Evolutionary conservation across 2,888 invertebrate genomes (phyloP), one percentile per base, ranked within the genome.

Genomic region (Toxonevra muliebris): DNA sequence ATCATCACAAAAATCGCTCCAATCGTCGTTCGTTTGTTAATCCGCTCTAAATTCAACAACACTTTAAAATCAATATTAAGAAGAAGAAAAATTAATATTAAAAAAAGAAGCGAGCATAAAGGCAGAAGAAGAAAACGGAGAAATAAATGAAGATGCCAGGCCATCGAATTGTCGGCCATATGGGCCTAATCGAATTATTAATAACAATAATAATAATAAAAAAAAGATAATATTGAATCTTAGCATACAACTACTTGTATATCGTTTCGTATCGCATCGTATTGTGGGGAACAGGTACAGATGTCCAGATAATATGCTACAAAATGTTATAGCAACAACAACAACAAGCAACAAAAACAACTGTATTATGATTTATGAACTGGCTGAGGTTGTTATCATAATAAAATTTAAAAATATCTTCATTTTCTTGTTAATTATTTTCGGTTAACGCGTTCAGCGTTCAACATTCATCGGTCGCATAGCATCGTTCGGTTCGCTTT

Each of bases 391-490:
- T 72, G 69, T 72, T 72, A 72, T 70, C 70, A 68, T 64, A 70
- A 72, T 72, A 72, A 72, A 72, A 70, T 70, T 72, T 66, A 62
- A 69, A 72, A 72, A 69, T 72, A 70, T 72, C 72, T 72, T 70
- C 69, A 72, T 70, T 70, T 68, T 74, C 74, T 72, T 69, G 70
- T 74, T 75, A 75, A 75, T 75, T 74, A 72, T 74, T 74, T 73
- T 75, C 73, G 66, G 71, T 73, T 71, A 65, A 13, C 54, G 55
- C 13, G 52, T 58, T 57, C 50, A 30, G 50, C 13, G 30, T 59
- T 20, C 45, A 40, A 40, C 45, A 40, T 66, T 54, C 19, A 20
- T 17, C 40, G 19, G 60, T 48, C 15, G 48, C 15, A 48, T 48
- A 2, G 13, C 30, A 30, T 30, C 30, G 30, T 30, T 48, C 48